phyloP scores from a whole-genome alignment of 2,113 vertebrate species.

The Corydoras sp. region DNA sequence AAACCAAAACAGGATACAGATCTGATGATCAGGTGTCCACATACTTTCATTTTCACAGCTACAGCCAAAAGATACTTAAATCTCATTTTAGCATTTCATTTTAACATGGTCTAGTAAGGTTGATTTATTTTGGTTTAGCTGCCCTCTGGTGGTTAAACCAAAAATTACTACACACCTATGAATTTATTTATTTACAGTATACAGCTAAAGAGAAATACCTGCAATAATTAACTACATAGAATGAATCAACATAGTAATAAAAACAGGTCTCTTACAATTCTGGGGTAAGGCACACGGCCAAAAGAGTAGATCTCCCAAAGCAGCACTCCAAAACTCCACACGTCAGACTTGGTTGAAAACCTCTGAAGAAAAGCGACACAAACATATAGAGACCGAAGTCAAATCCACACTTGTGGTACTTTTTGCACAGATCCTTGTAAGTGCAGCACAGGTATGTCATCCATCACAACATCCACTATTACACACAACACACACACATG shows the following conservation, averaged over 20 bases:
- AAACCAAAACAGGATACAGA: no score
- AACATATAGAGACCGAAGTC: neutral
- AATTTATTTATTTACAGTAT: neutral
- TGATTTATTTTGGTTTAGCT: neutral
- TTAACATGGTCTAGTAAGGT: no score
- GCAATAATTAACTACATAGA: no score
- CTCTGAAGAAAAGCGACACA: conserved; percentile 14
- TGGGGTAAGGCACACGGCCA: conserved; percentile 94
- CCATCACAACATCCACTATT: no score
- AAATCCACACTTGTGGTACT: neutral
- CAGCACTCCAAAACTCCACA: conserved; percentile 96
- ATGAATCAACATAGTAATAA: neutral
- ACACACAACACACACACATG: no score
- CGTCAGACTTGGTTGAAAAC: conserved; percentile 71
- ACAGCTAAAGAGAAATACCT: no score
- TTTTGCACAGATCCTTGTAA: no score
- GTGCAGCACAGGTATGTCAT: no score
- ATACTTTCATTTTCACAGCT: no score
- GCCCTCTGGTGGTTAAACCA: conserved; percentile 26
- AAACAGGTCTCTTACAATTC: conserved; percentile 79
- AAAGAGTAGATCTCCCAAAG: conserved; percentile 99
- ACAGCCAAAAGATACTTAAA: no score
- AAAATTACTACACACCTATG: neutral
- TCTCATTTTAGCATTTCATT: no score
- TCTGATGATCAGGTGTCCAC: no score